Base-by-base conservation (phyloP, 2,797 vertebrate species). In the Darevskia nairensis region DNA sequence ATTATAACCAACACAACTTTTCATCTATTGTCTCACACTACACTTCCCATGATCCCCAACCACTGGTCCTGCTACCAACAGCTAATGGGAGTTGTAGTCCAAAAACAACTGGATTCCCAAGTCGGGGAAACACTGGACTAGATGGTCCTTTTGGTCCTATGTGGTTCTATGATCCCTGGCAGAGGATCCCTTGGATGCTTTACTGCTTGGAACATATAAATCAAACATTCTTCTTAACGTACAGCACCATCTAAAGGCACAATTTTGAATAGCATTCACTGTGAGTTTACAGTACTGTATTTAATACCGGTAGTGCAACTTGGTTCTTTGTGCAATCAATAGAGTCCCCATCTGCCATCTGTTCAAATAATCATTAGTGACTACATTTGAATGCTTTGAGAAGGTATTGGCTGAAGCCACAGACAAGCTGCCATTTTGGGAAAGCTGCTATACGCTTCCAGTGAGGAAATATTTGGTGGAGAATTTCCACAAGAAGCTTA, bases 171-270 rank as follows among this genome's bases (percentile, higher is more conserved):
- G 50, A 55, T 44, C 41, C 41, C 41, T 44, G 41, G 41, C 41
- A 44, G 41, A 44, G 6, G 41, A 44, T 7, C 41, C 6, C 41
- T 7, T 2, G 68, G 15, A 1, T 77, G 59, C 35, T 17, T 68
- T 50, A 50, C 64, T 32, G 4, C 23, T 27, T 27, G 11, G 6
- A 41, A 55, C 17, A 80, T 32, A 74, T 15, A 64, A 69, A 69
- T 8, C n/a, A 4, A 55, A 15, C 44, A 32, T 46, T 78, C 50
- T 32, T 50, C 25, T 77, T 59, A 64, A 64, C 69, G 27, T 25
- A 46, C 7, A 87, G 86, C 39, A 46, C 80, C 86, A 87, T 32
- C 86, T 87, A 74, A 39, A 74, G 86, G 69, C 35, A 64, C 50
- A 35, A 64, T 74, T 81, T n/a, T 74, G 79, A 50, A 86, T 29